Evolutionary conservation across 2,888 invertebrate genomes (phyloP).

Genomic region (Zootermopsis nevadensis): DNA sequence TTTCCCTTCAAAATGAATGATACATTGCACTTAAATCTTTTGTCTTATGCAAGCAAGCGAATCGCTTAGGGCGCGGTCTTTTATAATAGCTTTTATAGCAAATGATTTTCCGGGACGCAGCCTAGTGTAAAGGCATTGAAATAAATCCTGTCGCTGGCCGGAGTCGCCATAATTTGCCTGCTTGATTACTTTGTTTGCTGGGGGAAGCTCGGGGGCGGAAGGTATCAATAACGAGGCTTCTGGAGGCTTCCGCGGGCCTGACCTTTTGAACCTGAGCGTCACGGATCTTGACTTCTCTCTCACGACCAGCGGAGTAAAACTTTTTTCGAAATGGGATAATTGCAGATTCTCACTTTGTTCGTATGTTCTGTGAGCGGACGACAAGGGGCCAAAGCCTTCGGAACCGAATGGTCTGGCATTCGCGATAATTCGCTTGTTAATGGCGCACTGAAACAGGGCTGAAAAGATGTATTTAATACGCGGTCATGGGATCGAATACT

Average conservation of each 20-base stretch:
- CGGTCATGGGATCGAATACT: no score
- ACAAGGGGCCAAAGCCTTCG: no score
- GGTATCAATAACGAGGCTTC: constrained; percentile 29
- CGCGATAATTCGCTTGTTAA: no score
- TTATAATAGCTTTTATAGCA: constrained; percentile 39
- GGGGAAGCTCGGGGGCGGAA: constrained; percentile 12
- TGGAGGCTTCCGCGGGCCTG: not conserved
- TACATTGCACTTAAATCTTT: constrained; percentile 31
- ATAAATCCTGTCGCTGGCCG: constrained; percentile 31
- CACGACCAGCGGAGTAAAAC: no score
- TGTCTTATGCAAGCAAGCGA: constrained; percentile 42
- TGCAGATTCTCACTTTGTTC: no score
- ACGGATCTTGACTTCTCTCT: not conserved
- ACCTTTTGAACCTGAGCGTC: constrained; percentile 1
- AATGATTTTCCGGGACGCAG: constrained; percentile 32
- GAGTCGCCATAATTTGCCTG: not conserved
- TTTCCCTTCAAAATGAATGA: not conserved
- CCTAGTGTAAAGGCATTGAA: constrained; percentile 38
- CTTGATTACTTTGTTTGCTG: constrained; percentile 28
- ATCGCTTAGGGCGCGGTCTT: constrained; percentile 30
- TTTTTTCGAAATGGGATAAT: no score
- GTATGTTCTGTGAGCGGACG: no score
- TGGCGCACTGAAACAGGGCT: no score
- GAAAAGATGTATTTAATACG: no score
- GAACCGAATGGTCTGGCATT: no score